Conservation (phyloP, 1,140 invertebrate genomes). For the Sarcophaga peregrina region DNA sequence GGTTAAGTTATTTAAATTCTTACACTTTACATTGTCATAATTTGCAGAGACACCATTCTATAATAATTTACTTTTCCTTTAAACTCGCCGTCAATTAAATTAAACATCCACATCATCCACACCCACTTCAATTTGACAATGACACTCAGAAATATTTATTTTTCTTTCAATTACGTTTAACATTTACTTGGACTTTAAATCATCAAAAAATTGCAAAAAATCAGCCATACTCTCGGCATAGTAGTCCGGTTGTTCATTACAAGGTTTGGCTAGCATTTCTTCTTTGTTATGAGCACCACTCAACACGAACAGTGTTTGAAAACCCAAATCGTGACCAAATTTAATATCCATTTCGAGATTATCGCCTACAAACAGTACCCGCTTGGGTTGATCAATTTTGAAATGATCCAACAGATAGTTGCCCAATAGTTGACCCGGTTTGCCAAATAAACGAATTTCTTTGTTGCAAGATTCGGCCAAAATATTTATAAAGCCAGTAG, state of each 20-base stretch:
- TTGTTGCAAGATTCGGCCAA: constrained; percentile 62
- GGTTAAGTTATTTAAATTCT: no score
- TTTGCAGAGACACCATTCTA: not conserved
- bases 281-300: constrained; percentile 65
- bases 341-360: constrained; percentile 70
- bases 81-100: not conserved
- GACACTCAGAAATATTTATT: constrained; percentile 7
- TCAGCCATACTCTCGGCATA: constrained; percentile 57
- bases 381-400: constrained; percentile 66
- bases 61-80: not conserved
- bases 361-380: constrained; percentile 71
- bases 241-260: constrained; percentile 57
- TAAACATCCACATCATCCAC: not conserved
- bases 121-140: not conserved
- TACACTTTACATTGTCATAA: not conserved
- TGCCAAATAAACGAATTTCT: constrained; percentile 66
- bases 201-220: constrained; percentile 43
- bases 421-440: constrained; percentile 67
- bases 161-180: not conserved
- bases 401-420: constrained; percentile 60
- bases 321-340: constrained; percentile 67
- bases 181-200: constrained; percentile 30
- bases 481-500: constrained; percentile 65
- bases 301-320: constrained; percentile 67
- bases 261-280: constrained; percentile 35